Base-by-base conservation (phyloP, 2,113 vertebrate species). In the Labeo rohita region DNA sequence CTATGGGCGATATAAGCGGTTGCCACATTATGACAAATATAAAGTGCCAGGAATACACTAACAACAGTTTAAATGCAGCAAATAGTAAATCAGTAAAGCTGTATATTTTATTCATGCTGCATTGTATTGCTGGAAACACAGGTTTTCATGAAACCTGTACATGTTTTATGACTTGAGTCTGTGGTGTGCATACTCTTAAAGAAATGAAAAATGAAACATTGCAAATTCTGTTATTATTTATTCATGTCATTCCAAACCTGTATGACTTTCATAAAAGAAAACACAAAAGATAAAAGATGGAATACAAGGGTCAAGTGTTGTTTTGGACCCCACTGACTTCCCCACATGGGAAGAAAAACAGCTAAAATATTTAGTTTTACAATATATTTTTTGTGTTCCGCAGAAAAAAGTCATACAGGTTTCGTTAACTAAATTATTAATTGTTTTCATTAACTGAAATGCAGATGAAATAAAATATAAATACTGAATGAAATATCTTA, bases 91-190 rank as follows among this genome's bases (percentile, higher is more conserved):
- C 54, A 65, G 61, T 65, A 59, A 72, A 43, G 4, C 39, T 77
- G 75, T 52, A 28, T 18, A 1, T 36, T 77, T 34, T 77, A 77
- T 77, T 52, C n/a, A 77, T 54, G 23, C 23, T 77, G 49, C 3
- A 4, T 34, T 70, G 68, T 15, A 72, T 72, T 72, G 68, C 36
- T 72, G 68, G 68, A 43, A 72, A 72, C 63, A 72, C 34, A 70
- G 65, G 6, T 68, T 68, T 70, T 70, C 7, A 18, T 39, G 13
- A 70, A 70, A 43, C 28, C 28, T 28, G 28, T 28, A 23, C 21
- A 7, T 13, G 12, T 13, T 74, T 23, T 49, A 49, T 74, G 43
- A 11, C 43, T 74, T 45, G 72, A 47, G 9, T 47, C 34, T 16
- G 15, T 16, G 8, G 34, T 6, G 5, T 68, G 65, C 12, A 66